Evolutionary conservation across 2,888 invertebrate genomes (phyloP), one percentile per base, ranked within the genome.

Genomic region (Apantesis nais): DNA sequence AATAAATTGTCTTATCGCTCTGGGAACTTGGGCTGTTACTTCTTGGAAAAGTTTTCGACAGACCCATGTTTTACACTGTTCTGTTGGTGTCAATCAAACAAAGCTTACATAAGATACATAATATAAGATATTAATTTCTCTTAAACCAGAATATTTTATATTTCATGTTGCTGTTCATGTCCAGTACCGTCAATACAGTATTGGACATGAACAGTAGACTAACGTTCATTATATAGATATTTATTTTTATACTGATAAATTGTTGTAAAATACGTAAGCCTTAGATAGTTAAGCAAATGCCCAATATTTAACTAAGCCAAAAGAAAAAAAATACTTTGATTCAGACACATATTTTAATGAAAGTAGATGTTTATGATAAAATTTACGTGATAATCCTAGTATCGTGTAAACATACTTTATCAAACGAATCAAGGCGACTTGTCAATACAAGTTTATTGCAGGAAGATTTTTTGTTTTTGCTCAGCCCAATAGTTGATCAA

Each of bases 401-500:
- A 72, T 63, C 9, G 44, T 3, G 22, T 72, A 71, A 48, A 48
- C 22, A 19, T 72, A 73, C 74, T 73, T 67, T 55, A 70, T 68
- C 66, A 66, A 22, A 31, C 69, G 29, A 69, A 22, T 62, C 60
- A 64, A 71, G 39, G 62, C 31, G 52, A 67, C 68, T 69, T 48
- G 64, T 68, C 70, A 76, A 75, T 80, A 80, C 73, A 73, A 77
- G 63, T 80, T 78, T 78, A 83, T 78, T 77, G 66, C 74, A 72
- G 62, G 60, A 70, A 67, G 72, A 75, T 74, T 77, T 70, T 69
- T 75, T 76, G 68, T 77, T 82, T 83, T 78, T 81, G 77, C 79
- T 79, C 72, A 74, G 67, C 72, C 64, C 73, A 74, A 76, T 82
- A 79, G 80, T 85, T 85, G 84, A 84, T 82, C 75, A 66, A 73